Evolutionary conservation across 2,888 invertebrate species (phyloP).

Genomic region (Drosophila ustulata): DNA sequence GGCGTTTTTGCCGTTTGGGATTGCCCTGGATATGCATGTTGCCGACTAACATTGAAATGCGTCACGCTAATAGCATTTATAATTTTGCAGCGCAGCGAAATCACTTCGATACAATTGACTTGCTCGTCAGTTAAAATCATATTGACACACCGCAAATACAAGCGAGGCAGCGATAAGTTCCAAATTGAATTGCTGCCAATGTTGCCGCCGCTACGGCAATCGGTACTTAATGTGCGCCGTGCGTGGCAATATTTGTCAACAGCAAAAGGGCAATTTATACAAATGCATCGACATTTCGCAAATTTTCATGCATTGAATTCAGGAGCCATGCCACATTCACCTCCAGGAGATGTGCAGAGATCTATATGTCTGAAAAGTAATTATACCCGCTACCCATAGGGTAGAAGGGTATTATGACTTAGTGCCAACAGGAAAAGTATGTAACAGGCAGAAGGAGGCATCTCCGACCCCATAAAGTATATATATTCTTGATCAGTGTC

Average conservation of each 20-base stretch:
- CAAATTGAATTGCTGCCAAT: constrained; percentile 55
- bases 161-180: constrained; percentile 36
- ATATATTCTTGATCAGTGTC: too few species aligned
- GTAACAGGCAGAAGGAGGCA: too few species aligned
- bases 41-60: constrained; percentile 32
- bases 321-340: not conserved
- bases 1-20: constrained; percentile 11
- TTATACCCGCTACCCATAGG: too few species aligned
- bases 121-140: constrained; percentile 73
- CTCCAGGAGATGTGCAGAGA: too few species aligned
- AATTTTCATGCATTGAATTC: constrained; percentile 7
- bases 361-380: not conserved
- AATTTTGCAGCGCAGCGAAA: constrained; percentile 13
- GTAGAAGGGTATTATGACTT: too few species aligned
- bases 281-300: constrained; percentile 30
- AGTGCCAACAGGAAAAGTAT: too few species aligned
- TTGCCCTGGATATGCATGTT: constrained; percentile 56
- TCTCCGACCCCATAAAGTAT: too few species aligned
- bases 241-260: constrained; percentile 45
- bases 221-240: constrained; percentile 42
- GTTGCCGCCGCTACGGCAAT: constrained; percentile 40
- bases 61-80: constrained; percentile 47
- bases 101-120: constrained; percentile 58
- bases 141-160: constrained; percentile 76
- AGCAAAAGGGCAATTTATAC: constrained; percentile 29